Evolutionary conservation across 2,888 invertebrate genomes (phyloP), one percentile per base, ranked within the genome.

Genomic region (Caenorhabditis afra): DNA sequence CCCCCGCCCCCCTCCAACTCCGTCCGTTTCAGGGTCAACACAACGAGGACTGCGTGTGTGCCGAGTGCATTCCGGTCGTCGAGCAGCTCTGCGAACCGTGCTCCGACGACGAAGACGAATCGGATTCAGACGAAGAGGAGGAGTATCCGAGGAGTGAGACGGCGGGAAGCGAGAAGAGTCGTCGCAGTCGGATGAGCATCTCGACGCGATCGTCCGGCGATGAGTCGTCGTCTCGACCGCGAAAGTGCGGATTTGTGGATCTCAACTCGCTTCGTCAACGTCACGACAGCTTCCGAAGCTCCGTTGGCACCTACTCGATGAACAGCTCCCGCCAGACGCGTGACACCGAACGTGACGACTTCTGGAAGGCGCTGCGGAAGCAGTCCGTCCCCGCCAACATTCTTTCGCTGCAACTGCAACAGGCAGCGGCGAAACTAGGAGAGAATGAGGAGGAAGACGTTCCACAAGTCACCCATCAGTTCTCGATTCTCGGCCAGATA

Each of bases 401-500:
- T 47, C 29, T 84, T 1, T 75, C 81, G 14, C 70, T 89, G 44
- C 92, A 92, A 84, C 86, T 91, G 1, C 58, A 64, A 45, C 64
- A 68, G 35, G n/a, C 44, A 45, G 59, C 53, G 5, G 47, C 35
- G n/a, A 64, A 65, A 11, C 12, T 44, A 3, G 29, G 29, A 14
- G 81, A 75, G 14, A 57, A 50, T 12, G n/a, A 50, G 7, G 59
- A 68, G 0, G 52, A 57, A 10, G 50, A 44, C 7, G 29, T 50
- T 11, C 61, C 70, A 1, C 62, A 64, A 18, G 50, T 50, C 22
- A 67, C 71, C 14, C 83, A 86, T 39, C 88, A 89, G 29, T 91
- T 90, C 78, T 91, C 92, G 20, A 89, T 91, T 62, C 90, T 92
- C 23, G 92, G 92, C 61, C 91, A 92, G 90, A 92, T 93, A 61